Evolutionary conservation across 2,888 invertebrate genomes (phyloP).

Genomic region (Himalopsyche tibetana): DNA sequence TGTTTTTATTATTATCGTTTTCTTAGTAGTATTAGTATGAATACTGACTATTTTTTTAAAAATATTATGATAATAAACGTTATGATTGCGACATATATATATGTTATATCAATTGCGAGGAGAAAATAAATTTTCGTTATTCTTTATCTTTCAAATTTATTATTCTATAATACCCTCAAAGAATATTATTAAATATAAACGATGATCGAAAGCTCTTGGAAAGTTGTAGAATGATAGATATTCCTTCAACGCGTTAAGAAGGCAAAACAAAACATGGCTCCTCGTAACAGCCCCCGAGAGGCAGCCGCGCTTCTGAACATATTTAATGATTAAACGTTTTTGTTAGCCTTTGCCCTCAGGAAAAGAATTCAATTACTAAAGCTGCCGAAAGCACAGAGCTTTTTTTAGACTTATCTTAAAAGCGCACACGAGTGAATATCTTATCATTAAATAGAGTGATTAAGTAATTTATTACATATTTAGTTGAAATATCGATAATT

Average conservation of each 20-base stretch:
- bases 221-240: slow-evolving; percentile 6
- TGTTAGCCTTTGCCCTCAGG: slow-evolving; percentile 32
- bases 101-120: no score
- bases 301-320: slow-evolving; percentile 17
- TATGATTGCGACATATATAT: no score
- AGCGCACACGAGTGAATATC: no score
- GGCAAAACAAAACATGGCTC: slow-evolving; percentile 3
- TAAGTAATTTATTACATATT: no score
- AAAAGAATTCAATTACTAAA: slow-evolving; percentile 41
- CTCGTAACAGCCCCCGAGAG: slow-evolving; percentile 2
- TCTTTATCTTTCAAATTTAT: no score
- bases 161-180: neutral
- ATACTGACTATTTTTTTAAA: no score
- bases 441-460: no score
- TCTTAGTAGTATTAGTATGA: no score
- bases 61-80: no score
- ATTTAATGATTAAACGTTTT: slow-evolving; percentile 41
- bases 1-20: no score
- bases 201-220: neutral
- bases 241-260: slow-evolving; percentile 4
- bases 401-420: neutral
- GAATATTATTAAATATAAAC: neutral
- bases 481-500: no score
- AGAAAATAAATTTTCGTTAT: no score
- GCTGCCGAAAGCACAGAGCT: neutral